These are phyloP conservation scores for Patella depressa DNA, from an alignment of 2,888 invertebrate genomes.

Conservation along the genomic window DNA sequence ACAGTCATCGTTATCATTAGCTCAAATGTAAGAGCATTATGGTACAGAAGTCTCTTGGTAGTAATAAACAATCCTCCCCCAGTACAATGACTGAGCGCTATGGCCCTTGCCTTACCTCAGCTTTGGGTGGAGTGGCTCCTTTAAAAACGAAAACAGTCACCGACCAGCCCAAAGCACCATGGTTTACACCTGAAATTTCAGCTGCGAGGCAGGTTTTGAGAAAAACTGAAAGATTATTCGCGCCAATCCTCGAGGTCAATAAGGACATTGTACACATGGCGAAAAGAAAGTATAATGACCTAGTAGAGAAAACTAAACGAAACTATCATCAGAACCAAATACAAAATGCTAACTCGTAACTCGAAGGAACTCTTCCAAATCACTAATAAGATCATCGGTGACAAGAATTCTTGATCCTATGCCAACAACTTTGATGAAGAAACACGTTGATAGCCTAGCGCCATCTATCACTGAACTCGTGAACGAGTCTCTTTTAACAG, in stretches of 20 bases:
- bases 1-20: too few species aligned
- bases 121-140: not conserved
- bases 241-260: not conserved
- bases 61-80: not conserved
- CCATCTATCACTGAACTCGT: too few species aligned
- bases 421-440: too few species aligned
- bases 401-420: not conserved
- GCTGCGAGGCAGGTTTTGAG: not conserved
- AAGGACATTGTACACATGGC: not conserved
- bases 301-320: not conserved
- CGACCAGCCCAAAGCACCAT: not conserved
- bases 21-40: too few species aligned
- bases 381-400: not conserved
- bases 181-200: not conserved
- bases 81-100: not conserved
- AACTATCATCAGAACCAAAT: not conserved
- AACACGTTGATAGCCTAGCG: too few species aligned
- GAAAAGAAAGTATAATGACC: not conserved
- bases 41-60: not conserved
- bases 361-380: not conserved
- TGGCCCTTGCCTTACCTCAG: not conserved
- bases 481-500: too few species aligned
- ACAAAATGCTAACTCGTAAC: not conserved
- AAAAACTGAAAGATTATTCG: not conserved
- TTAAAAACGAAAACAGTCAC: not conserved